Evolutionary conservation across 2,113 vertebrate species (phyloP), one percentile per base, ranked within the genome.

Genomic region (Bos javanicus): DNA sequence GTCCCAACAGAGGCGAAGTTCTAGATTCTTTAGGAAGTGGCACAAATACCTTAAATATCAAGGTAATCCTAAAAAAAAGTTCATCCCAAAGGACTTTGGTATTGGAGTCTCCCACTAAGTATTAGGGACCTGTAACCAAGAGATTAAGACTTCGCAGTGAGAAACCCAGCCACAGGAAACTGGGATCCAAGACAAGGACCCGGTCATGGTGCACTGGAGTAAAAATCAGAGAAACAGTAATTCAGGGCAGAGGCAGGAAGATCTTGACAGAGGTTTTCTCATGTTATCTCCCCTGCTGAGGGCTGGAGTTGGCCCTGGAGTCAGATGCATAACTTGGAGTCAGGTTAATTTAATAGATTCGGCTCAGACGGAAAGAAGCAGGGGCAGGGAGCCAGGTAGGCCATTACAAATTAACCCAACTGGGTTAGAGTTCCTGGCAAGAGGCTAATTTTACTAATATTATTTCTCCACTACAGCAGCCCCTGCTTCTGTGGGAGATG

Each of bases 321-420:
- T 81, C 59, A 81, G 48, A 86, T 56, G 71, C 56, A 26, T 71
- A 64, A 43, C 95, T 96, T 0, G 85, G 94, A 86, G 64, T 97
- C 56, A 62, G 74, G n/a, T 74, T 94, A 94, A 95, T 95, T 85
- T 83, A 96, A 96, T 76, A 87, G 80, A 84, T 91, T 64, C 14
- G 13, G 60, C 94, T 96, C 39, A 82, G 57, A 91, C 8, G 3
- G 43, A 82, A 88, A 64, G 76, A 95, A 93, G 43, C 52, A 59
- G 89, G 87, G 95, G 94, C 87, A 60, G 28, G 0, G 2, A 87
- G 94, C 94, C 92, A 95, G 96, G 33, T 62, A 82, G 78, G 85
- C 76, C 95, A 93, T 97, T 94, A 97, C 43, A 97, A 50, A 87
- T 23, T 76, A 90, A 81, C 74, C 54, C 81, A 87, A 26, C 39